phyloP scores from a whole-genome alignment of 1,140 invertebrate species.

The Kradibia gibbosae region DNA sequence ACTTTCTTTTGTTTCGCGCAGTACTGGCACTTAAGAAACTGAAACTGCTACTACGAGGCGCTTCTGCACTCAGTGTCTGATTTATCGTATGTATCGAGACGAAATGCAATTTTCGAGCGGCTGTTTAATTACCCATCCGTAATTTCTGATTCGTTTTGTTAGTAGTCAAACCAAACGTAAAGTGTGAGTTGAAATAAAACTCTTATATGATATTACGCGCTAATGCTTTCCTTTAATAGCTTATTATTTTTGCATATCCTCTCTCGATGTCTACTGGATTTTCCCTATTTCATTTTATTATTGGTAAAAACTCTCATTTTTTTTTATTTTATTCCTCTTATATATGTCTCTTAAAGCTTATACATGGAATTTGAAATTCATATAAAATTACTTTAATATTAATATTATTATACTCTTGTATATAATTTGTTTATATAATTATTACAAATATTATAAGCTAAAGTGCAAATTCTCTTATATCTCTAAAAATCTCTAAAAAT shows the following conservation, averaged over 20 bases:
- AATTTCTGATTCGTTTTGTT: constrained; percentile 43
- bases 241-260: constrained; percentile 43
- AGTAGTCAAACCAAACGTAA: constrained; percentile 1
- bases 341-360: too few relatives aligned
- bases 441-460: too few relatives aligned
- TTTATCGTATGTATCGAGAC: constrained; percentile 58
- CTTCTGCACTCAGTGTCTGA: constrained; percentile 40
- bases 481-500: too few relatives aligned
- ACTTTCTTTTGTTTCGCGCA: not conserved
- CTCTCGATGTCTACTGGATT: not conserved
- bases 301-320: not conserved
- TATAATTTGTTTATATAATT: too few relatives aligned
- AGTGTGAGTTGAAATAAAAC: constrained; percentile 56
- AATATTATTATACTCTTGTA: too few relatives aligned
- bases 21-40: not conserved
- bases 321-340: not conserved
- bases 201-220: constrained; percentile 50
- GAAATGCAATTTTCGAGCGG: constrained; percentile 62
- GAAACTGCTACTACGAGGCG: not conserved
- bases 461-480: too few relatives aligned
- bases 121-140: constrained; percentile 51
- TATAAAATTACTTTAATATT: too few relatives aligned
- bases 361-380: too few relatives aligned
- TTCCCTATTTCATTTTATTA: not conserved
- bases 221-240: not conserved